Percentiles rank a stretch among this genome's conserved stretches.
Conservation (phyloP, 2,113 vertebrate species). For the Silurus meridionalis region DNA sequence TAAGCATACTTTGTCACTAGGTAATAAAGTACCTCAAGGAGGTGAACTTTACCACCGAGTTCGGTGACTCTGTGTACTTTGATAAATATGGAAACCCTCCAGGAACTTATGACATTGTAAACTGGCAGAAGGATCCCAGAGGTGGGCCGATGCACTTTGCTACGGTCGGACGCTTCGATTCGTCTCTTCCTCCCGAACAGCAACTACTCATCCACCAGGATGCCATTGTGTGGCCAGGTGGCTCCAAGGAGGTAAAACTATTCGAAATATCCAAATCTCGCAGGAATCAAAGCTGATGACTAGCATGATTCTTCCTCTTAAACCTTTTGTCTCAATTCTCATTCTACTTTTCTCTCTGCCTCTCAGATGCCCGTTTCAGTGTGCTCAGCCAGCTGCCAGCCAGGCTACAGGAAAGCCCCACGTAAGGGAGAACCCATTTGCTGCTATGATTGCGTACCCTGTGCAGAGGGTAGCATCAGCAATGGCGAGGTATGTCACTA, state of each 20-base stretch:
- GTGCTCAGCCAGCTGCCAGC: conserved; percentile 64
- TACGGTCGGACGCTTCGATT: conserved; percentile 62
- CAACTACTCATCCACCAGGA: conserved; percentile 58
- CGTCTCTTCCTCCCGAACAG: conserved; percentile 43
- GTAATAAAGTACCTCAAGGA: conserved; percentile 59
- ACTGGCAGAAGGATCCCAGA: conserved; percentile 58
- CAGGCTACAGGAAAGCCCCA: conserved; percentile 72
- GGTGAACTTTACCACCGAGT: conserved; percentile 59
- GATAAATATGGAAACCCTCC: conserved; percentile 61
- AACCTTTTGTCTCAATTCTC: neutral
- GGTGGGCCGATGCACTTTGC: conserved; percentile 50
- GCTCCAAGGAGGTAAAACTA: conserved; percentile 50
- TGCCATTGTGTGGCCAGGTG: conserved; percentile 58
- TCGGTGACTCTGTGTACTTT: conserved; percentile 59
- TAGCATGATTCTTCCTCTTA: neutral
- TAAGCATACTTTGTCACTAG: conserved; percentile 35
- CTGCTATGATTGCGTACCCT: conserved; percentile 79
- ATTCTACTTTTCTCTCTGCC: neutral
- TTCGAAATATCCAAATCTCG: neutral
- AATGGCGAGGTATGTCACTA: conserved; percentile 68
- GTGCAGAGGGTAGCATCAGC: conserved; percentile 76
- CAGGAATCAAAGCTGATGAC: neutral
- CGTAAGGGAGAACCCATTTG: conserved; percentile 73
- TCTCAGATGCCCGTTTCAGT: conserved; percentile 46
- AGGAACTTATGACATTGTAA: conserved; percentile 63